phyloP scores from a whole-genome alignment of 1,140 invertebrate genomes.

The Spodoptera frugiperda region DNA sequence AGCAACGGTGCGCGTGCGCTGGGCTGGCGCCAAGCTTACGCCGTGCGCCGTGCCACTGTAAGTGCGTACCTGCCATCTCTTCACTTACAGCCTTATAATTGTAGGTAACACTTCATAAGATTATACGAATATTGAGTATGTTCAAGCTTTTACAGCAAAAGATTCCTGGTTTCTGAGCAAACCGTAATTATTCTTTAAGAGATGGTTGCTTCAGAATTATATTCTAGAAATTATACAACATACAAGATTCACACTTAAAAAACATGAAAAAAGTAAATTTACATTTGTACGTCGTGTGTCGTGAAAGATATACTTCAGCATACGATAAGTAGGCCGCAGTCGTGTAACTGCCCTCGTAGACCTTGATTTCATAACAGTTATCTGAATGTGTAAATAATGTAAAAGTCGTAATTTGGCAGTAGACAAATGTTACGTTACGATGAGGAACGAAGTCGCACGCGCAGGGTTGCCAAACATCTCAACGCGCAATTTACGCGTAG shows the following conservation, averaged over 20 bases:
- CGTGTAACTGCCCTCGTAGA: slow-evolving; percentile 8
- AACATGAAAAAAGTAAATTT: too few species aligned
- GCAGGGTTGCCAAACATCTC: slow-evolving; percentile 31
- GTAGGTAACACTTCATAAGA: background rate
- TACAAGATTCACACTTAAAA: too few species aligned
- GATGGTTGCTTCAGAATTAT: too few species aligned
- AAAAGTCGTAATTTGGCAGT: slow-evolving; percentile 58
- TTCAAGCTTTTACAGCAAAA: background rate
- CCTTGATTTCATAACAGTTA: slow-evolving; percentile 29
- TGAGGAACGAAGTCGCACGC: slow-evolving; percentile 36
- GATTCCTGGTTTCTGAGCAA: too few species aligned
- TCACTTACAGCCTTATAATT: slow-evolving; percentile 9
- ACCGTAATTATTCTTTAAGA: too few species aligned
- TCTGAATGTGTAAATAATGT: slow-evolving; percentile 51
- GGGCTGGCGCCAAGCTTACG: slow-evolving; percentile 29
- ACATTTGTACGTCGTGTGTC: too few species aligned
- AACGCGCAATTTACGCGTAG: background rate
- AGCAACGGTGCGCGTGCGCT: slow-evolving; percentile 57
- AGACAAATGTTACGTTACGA: slow-evolving; percentile 52
- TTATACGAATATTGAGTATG: background rate
- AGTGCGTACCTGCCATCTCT: slow-evolving; percentile 24
- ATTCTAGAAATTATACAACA: too few species aligned
- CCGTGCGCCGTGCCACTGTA: background rate
- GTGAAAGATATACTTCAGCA: background rate
- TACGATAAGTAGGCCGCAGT: slow-evolving; percentile 25